Evolutionary conservation across 2,113 vertebrate genomes (phyloP).

Genomic region (Dinomys branickii): DNA sequence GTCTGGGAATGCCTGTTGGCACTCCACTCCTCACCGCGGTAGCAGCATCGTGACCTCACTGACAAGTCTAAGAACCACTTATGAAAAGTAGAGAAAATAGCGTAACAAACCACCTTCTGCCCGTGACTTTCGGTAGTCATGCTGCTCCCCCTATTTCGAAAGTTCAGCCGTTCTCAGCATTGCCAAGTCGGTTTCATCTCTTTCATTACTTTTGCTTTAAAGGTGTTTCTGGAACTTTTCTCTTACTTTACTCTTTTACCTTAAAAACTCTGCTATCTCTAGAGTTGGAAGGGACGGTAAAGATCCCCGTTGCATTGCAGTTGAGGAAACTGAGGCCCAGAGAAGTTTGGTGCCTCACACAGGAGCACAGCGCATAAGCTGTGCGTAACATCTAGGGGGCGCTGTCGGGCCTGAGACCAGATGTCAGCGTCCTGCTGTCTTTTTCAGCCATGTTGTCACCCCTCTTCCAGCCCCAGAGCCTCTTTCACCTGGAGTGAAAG

Average conservation of each 20-base stretch:
- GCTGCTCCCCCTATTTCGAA: neutral
- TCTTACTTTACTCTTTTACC: neutral
- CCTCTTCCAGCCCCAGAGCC: neutral
- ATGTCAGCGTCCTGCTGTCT: neutral
- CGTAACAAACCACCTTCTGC: neutral
- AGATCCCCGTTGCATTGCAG: neutral
- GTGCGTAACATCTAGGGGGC: neutral
- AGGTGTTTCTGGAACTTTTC: neutral
- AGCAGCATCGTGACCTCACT: neutral
- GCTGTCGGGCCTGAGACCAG: neutral
- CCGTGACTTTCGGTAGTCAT: neutral
- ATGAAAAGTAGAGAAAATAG: neutral
- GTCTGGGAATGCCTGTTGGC: neutral
- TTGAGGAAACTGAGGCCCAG: neutral
- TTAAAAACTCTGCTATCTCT: neutral
- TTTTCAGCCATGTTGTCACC: neutral
- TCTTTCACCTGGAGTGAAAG: neutral
- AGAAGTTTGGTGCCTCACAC: neutral
- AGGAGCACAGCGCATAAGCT: neutral
- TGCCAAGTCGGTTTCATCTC: neutral
- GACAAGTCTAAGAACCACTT: neutral
- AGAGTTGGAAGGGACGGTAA: neutral
- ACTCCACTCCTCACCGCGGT: neutral
- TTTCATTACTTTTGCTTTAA: constrained; percentile 28
- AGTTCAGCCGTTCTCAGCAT: neutral